Evolutionary conservation across 2,797 vertebrate genomes (phyloP).

Genomic region (Pipistrellus pipistrellus): DNA sequence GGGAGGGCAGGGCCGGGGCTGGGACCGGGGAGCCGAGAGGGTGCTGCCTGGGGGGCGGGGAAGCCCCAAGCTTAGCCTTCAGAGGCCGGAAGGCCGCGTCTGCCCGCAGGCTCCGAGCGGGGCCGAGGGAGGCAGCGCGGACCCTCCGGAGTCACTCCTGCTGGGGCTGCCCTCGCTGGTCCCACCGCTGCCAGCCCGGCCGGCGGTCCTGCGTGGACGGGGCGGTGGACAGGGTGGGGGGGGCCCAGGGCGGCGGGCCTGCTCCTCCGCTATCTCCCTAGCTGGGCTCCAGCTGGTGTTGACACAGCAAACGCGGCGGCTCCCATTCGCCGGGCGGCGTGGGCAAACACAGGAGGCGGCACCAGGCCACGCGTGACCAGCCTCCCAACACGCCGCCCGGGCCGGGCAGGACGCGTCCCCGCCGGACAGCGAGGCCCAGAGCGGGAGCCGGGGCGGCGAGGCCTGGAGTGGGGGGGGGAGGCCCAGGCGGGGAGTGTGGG

Average conservation of each 20-base stretch:
- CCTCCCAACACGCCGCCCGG: slow-evolving; percentile 56
- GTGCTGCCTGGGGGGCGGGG: neutral
- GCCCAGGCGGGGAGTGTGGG: too few species aligned
- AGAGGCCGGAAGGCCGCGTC: neutral
- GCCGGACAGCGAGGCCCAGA: neutral
- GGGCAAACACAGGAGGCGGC: slow-evolving; percentile 85
- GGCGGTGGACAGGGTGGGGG: neutral
- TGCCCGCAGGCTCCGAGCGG: neutral
- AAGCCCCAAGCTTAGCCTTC: neutral
- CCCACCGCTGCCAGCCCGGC: neutral
- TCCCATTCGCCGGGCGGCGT: slow-evolving; percentile 86
- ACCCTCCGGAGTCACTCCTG: neutral
- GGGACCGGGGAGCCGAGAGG: neutral
- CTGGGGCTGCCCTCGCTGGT: neutral
- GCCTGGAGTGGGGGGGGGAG: neutral
- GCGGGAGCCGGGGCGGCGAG: too few species aligned
- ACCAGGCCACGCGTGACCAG: slow-evolving; percentile 68
- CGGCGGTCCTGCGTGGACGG: neutral
- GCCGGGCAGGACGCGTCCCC: neutral
- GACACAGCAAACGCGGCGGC: slow-evolving; percentile 88
- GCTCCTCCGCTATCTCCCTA: neutral
- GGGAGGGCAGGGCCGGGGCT: neutral
- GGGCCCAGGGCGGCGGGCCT: neutral
- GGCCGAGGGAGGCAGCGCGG: neutral
- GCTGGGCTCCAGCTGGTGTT: slow-evolving; percentile 89